Percentiles rank a stretch among this genome's conserved stretches.
Conservation (phyloP, 2,797 vertebrate species). For the Microctenopoma steveboyesi region DNA sequence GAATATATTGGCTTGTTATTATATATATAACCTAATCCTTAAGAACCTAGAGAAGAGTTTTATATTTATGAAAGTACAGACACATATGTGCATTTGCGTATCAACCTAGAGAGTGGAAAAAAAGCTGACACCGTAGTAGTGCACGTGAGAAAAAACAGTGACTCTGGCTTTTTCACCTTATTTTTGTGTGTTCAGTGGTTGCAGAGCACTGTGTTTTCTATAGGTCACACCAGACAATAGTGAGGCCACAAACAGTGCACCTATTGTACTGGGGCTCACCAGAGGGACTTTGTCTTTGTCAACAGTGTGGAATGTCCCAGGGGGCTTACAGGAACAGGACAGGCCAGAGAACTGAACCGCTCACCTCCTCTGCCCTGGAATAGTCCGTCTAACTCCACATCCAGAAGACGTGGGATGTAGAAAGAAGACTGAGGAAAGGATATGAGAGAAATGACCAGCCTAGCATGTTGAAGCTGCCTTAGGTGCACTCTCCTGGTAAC, state of each 20-base stretch:
- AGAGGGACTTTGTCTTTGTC: slow-evolving; percentile 82
- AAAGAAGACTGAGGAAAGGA: slow-evolving; percentile 36
- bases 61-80: not conserved
- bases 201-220: slow-evolving; percentile 79
- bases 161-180: slow-evolving; percentile 82
- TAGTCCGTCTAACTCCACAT: slow-evolving; percentile 50
- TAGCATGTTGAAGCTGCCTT: slow-evolving; percentile 32
- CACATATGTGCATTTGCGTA: slow-evolving; percentile 35
- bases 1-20: too few relatives aligned
- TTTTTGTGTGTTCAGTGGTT: slow-evolving; percentile 75
- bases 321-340: slow-evolving; percentile 61
- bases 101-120: slow-evolving; percentile 54
- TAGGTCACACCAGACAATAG: slow-evolving; percentile 86
- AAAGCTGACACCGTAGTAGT: slow-evolving; percentile 72
- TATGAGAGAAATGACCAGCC: slow-evolving; percentile 32
- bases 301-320: slow-evolving; percentile 85
- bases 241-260: slow-evolving; percentile 80
- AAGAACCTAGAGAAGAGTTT: not conserved
- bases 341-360: slow-evolving; percentile 44
- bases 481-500: slow-evolving; percentile 24
- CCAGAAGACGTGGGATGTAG: slow-evolving; percentile 35
- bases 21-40: too few relatives aligned
- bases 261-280: slow-evolving; percentile 85
- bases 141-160: slow-evolving; percentile 54
- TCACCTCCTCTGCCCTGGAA: slow-evolving; percentile 70